These are phyloP conservation scores for Lysandra coridon DNA, from an alignment of 2,888 invertebrate species.

Conservation along the genomic window DNA sequence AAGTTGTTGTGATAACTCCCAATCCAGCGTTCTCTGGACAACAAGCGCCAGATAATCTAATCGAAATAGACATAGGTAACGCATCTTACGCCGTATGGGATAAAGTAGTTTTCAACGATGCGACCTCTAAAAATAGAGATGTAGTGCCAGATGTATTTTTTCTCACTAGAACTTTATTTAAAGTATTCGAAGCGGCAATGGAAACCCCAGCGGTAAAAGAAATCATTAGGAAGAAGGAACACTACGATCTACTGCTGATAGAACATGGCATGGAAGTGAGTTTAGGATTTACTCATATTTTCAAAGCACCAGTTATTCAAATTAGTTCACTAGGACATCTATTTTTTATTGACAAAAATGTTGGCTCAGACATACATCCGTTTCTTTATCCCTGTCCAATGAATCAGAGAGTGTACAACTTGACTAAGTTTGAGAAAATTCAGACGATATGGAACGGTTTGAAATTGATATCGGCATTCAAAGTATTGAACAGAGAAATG, in stretches of 20 bases:
- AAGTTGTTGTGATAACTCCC: constrained; percentile 47
- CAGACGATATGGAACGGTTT: not conserved
- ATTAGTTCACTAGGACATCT: constrained; percentile 51
- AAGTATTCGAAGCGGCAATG: constrained; percentile 40
- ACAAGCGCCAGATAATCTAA: constrained; percentile 46
- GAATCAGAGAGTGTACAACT: constrained; percentile 42
- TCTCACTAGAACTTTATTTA: constrained; percentile 3
- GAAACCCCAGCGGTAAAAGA: constrained; percentile 38
- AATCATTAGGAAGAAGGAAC: constrained; percentile 39
- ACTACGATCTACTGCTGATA: constrained; percentile 52
- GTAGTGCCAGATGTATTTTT: not conserved
- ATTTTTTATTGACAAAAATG: constrained; percentile 40
- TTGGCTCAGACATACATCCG: constrained; percentile 45
- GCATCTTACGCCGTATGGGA: constrained; percentile 47
- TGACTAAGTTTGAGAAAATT: constrained; percentile 49
- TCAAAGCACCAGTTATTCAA: constrained; percentile 54
- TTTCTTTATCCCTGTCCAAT: constrained; percentile 42
- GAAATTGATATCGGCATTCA: not conserved
- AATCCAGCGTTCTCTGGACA: constrained; percentile 46
- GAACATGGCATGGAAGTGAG: constrained; percentile 48
- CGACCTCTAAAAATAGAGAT: constrained; percentile 1
- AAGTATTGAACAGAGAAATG: not conserved
- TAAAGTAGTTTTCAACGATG: constrained; percentile 13
- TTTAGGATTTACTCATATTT: constrained; percentile 49
- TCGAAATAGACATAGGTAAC: constrained; percentile 52